phyloP scores from a whole-genome alignment of 2,888 invertebrate species.

The Cataglyphis cursor region DNA sequence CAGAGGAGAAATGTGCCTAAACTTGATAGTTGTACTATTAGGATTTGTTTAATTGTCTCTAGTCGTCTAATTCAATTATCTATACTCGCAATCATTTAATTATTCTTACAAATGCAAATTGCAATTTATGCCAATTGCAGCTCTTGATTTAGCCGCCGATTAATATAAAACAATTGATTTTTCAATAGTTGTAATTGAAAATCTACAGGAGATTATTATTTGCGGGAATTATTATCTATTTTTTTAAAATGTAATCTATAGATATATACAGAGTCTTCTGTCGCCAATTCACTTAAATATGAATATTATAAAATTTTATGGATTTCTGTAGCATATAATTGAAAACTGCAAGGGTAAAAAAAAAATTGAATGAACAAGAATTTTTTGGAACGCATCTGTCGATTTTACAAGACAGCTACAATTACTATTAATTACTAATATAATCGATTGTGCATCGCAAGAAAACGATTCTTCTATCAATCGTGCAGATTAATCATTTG shows the following conservation, averaged over 20 bases:
- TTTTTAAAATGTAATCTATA: conserved; percentile 7
- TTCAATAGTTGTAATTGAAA: conserved; percentile 18
- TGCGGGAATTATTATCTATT: not conserved
- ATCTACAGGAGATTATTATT: not conserved
- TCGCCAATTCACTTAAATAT: conserved; percentile 26
- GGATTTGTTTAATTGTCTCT: not conserved
- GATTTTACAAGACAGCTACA: conserved; percentile 13
- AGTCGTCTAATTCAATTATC: not conserved
- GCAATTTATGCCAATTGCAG: not conserved
- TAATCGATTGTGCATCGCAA: not conserved
- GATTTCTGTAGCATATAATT: not conserved
- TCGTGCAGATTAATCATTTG: not conserved
- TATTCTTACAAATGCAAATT: conserved; percentile 1
- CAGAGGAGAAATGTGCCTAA: conserved; percentile 35
- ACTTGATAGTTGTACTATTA: conserved; percentile 48
- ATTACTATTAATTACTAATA: not conserved
- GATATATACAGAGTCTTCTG: not conserved
- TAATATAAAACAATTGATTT: not conserved
- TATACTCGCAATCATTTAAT: conserved; percentile 16
- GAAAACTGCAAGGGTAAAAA: conserved; percentile 16
- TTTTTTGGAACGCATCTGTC: not conserved
- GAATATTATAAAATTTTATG: conserved; percentile 5
- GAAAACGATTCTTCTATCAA: conserved; percentile 1
- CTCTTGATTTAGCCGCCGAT: not conserved
- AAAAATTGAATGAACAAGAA: not conserved